Base-by-base conservation (phyloP, 2,797 vertebrate species). In the Eutrigla gurnardus region DNA sequence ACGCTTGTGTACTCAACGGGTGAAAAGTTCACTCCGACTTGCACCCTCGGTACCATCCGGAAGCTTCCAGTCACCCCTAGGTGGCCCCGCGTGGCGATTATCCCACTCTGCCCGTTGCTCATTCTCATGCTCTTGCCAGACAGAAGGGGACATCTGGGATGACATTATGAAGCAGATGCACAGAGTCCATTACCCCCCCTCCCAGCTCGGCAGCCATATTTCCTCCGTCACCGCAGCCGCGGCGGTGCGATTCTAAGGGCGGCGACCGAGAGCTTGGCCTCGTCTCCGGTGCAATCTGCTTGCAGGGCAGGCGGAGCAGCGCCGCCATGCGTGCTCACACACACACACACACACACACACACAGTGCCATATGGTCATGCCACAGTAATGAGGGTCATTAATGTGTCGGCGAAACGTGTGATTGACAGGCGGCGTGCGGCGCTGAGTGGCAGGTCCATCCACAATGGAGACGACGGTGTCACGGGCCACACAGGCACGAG, bases 311-410 rank as follows among this genome's bases (percentile, higher is more conserved):
- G 61, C 58, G 25, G 18, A 9, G 18, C 6, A 49, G 63, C 32
- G 17, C 53, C 52, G 52, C 18, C 60, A 54, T 50, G 37, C 45
- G 46, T n/a, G 37, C 75, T 25, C 53, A 3, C 61, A n/a, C 57
- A 47, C 59, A 53, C 62, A 7, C 59, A n/a, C 58, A 53, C 70
- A 57, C 67, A 46, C 50, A 66, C 63, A 70, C 67, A 69, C 62
- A 63, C 69, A 2, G 4, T 1, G 76, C 86, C 92, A 90, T 89
- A 92, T 89, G 87, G 88, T 64, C 46, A 1, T 3, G 9, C 40
- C 49, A 67, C 81, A 78, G 25, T 93, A 93, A 94, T 92, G 89
- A 94, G 91, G 89, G 92, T 88, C 89, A 86, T 92, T 89, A 83
- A 81, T 82, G 82, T 83, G 78, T 75, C 73, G 32, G 36, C 25